Percentiles rank a stretch among this genome's conserved stretches.
Evolutionary conservation across 2,888 invertebrate species (phyloP).

Genomic region (Leucoma salicis): DNA sequence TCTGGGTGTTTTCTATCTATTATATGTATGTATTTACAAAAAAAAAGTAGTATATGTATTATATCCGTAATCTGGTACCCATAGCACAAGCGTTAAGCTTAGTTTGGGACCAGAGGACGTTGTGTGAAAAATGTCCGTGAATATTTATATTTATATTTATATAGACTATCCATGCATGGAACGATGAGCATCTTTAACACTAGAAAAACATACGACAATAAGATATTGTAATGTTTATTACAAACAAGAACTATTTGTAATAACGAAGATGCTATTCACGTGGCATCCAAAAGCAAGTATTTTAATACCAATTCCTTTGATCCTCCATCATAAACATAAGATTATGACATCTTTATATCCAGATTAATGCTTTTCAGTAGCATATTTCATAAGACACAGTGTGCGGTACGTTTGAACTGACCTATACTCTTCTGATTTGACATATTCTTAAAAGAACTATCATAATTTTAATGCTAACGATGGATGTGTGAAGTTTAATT

Average conservation of each 20-base stretch:
- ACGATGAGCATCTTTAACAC: too few relatives aligned
- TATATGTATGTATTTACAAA: too few relatives aligned
- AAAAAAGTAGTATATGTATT: too few relatives aligned
- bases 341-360: slow-evolving; percentile 14
- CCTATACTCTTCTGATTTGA: slow-evolving; percentile 25
- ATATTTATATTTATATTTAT: too few relatives aligned
- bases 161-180: too few relatives aligned
- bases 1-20: too few relatives aligned
- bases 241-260: not conserved
- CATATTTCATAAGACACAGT: slow-evolving; percentile 12
- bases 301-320: slow-evolving; percentile 14
- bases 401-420: slow-evolving; percentile 13
- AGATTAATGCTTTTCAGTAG: slow-evolving; percentile 6
- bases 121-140: too few relatives aligned
- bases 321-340: slow-evolving; percentile 13
- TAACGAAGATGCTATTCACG: not conserved
- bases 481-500: not conserved
- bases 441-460: slow-evolving; percentile 11
- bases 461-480: slow-evolving; percentile 5
- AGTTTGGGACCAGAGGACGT: too few relatives aligned
- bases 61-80: too few relatives aligned
- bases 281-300: not conserved
- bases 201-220: too few relatives aligned
- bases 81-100: too few relatives aligned
- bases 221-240: too few relatives aligned